Evolutionary conservation across 2,888 invertebrate genomes (phyloP).

Genomic region (Watsonalla binaria): DNA sequence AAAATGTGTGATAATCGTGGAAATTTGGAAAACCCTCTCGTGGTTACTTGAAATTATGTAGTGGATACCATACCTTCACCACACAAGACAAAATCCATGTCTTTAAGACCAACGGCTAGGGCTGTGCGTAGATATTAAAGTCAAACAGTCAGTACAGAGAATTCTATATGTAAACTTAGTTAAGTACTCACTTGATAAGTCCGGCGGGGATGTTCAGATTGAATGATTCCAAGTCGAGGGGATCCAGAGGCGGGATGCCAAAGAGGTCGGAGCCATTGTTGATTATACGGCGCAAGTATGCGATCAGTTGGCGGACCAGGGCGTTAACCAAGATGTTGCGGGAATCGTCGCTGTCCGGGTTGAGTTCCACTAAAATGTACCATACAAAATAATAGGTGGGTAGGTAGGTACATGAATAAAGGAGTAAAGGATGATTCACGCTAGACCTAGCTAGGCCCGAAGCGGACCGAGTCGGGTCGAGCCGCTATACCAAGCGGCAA

Average conservation of each 20-base stretch:
- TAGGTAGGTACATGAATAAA: not conserved
- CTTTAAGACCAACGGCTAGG: no score
- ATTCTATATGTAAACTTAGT: not conserved
- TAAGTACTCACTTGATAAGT: slow-evolving; percentile 49
- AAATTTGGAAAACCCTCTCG: no score
- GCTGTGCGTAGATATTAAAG: no score
- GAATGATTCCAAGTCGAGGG: slow-evolving; percentile 38
- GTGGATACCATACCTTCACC: no score
- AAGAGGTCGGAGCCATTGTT: slow-evolving; percentile 47
- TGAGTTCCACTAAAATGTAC: slow-evolving; percentile 13
- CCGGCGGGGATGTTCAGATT: slow-evolving; percentile 47
- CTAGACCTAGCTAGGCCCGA: no score
- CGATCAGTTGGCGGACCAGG: slow-evolving; percentile 45
- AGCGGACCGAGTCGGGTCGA: no score
- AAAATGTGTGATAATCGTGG: no score
- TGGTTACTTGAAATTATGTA: no score
- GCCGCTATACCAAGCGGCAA: no score
- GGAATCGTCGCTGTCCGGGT: slow-evolving; percentile 8
- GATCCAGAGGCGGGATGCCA: slow-evolving; percentile 54
- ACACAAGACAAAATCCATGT: no score
- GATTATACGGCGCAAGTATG: slow-evolving; percentile 43
- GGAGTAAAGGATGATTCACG: no score
- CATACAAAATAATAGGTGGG: not conserved
- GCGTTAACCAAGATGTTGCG: slow-evolving; percentile 43
- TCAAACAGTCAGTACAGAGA: no score